These are phyloP conservation scores for Erpornis zantholeuca DNA, from an alignment of 2,113 vertebrate species.

Conservation along the genomic window DNA sequence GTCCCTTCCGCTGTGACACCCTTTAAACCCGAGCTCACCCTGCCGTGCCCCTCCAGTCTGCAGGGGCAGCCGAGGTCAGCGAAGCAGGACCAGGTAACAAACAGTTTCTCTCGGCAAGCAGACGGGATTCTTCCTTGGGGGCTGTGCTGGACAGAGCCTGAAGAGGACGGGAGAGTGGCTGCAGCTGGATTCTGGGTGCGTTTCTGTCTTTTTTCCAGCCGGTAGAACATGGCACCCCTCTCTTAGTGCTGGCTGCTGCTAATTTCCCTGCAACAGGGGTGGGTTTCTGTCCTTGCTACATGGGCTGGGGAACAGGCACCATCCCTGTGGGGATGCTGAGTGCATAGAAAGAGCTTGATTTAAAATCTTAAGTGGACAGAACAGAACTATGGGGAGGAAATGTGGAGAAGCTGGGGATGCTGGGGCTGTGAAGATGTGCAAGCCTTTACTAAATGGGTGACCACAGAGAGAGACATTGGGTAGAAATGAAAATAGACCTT, in stretches of 20 bases:
- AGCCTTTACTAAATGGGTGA: not conserved
- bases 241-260: not conserved
- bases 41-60: not conserved
- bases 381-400: not conserved
- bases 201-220: not conserved
- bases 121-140: not conserved
- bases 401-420: accelerated
- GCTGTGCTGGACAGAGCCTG: not conserved
- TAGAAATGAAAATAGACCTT: not conserved
- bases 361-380: not conserved
- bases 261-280: accelerated
- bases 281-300: not conserved
- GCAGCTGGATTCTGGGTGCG: not conserved
- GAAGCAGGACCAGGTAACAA: not conserved
- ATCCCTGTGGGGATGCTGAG: not conserved
- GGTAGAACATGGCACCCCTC: not conserved
- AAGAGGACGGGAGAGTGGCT: not conserved
- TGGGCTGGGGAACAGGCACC: not conserved
- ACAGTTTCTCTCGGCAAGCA: accelerated
- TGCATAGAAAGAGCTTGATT: accelerated
- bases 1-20: not conserved
- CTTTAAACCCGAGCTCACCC: accelerated
- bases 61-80: accelerated
- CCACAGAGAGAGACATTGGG: not conserved
- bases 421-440: accelerated